phyloP scores from a whole-genome alignment of 2,888 invertebrate species.

The Pardosa pseudoannulata region DNA sequence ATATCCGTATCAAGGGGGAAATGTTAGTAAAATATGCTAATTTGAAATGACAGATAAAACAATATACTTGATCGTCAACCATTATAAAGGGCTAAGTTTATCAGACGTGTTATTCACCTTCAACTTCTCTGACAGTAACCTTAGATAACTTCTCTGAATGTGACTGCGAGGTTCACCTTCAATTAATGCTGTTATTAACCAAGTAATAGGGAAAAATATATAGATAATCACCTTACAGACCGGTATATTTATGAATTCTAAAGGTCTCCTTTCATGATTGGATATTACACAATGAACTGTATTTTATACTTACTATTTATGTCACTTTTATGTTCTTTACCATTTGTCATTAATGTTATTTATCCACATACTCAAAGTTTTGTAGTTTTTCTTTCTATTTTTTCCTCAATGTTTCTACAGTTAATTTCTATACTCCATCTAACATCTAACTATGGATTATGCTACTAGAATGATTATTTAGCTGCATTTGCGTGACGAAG shows the following conservation, averaged over 20 bases:
- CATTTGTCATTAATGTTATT: no score
- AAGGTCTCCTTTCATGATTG: background rate
- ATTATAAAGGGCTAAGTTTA: background rate
- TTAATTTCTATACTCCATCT: no score
- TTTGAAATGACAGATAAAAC: background rate
- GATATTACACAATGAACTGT: no score
- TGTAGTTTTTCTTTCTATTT: no score
- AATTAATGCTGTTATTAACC: background rate
- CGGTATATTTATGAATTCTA: background rate
- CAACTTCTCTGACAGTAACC: background rate
- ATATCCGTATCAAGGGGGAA: no score
- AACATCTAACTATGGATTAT: no score
- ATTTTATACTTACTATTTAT: no score
- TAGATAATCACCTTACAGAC: background rate
- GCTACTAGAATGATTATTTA: no score
- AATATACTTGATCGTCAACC: constrained; percentile 7
- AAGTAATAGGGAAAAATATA: background rate
- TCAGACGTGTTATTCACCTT: background rate
- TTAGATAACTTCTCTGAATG: background rate
- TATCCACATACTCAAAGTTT: no score
- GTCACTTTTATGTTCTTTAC: no score
- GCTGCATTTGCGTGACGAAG: no score
- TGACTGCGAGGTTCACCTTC: background rate
- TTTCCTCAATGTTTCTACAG: no score
- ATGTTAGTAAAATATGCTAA: background rate